Conservation (phyloP, 2,888 invertebrate species). For the Tenthredo amoena region DNA sequence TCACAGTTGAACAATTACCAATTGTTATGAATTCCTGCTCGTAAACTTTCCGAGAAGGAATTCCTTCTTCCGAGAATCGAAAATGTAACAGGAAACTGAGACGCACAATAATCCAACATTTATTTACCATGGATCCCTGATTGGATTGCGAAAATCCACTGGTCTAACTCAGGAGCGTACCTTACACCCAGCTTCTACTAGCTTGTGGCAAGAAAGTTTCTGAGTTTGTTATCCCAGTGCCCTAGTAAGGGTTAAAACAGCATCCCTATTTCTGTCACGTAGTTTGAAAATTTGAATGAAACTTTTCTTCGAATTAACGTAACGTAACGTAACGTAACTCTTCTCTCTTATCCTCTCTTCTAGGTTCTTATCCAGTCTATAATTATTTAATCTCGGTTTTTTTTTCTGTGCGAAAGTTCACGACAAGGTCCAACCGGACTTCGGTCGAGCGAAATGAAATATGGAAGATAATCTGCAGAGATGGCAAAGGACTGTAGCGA, state of each 20-base stretch:
- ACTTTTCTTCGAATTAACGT: slow-evolving; percentile 48
- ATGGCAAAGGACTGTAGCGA: not conserved
- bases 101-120: not conserved
- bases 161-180: not conserved
- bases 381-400: slow-evolving; percentile 26
- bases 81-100: not conserved
- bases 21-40: slow-evolving; percentile 23
- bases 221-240: slow-evolving; percentile 43
- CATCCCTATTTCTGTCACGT: slow-evolving; percentile 26
- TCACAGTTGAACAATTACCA: slow-evolving; percentile 17
- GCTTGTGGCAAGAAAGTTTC: slow-evolving; percentile 24
- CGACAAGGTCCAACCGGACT: not conserved
- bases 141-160: not conserved
- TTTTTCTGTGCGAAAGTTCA: not conserved
- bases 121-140: not conserved
- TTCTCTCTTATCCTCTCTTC: not conserved
- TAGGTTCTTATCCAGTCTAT: not conserved
- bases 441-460: not conserved
- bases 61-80: not conserved
- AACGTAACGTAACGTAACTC: slow-evolving; percentile 20
- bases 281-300: slow-evolving; percentile 49
- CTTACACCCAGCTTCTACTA: not conserved
- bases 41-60: slow-evolving; percentile 21
- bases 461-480: not conserved
- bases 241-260: slow-evolving; percentile 39